Base-by-base conservation (phyloP, 1,140 invertebrate genomes). In the Belonocnema kinseyi region DNA sequence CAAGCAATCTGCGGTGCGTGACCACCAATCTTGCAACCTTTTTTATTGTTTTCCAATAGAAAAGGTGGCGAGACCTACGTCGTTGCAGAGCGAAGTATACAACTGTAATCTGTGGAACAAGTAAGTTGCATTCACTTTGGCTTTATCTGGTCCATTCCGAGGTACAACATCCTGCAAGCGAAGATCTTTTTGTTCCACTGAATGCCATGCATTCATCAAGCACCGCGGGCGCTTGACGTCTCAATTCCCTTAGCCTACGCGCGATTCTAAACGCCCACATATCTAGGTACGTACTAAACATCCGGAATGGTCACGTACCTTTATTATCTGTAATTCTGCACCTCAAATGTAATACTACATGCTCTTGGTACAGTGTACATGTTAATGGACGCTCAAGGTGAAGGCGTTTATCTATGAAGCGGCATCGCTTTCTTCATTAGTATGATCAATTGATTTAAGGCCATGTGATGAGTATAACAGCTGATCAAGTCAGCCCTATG, bases 201-300 rank as follows among this genome's bases (percentile, higher is more conserved):
- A 91, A 90, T 90, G 86, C 87, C 78, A 80, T 77, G 87, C 89
- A 92, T 91, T 88, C 88, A 91, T 92, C 90, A 91, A 88, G 88
- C 90, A 83, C 90, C 85, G 80, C 90, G 85, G 90, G 90, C 89
- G 90, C 89, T 83, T 87, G 90, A 92, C 90, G 86, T 92, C 90
- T 92, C 89, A 92, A 92, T 92, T 87, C 88, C 83, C 85, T 82
- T 81, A 83, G 82, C 81, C 81, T 82, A 84, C 83, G 83, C 83
- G 77, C 79, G 82, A 82, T 82, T 84, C 81, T 79, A 79, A 79
- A 84, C 83, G 80, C 81, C 79, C 83, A 82, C 83, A 80, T 82
- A 79, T 82, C 80, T 82, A 80, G 82, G 79, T 84, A 82, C 74
- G 74, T 76, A 76, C 79, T 82, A 82, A 84, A 84, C 72, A 80